Conservation (phyloP, 1,140 invertebrate genomes). For the Bombyx mori region DNA sequence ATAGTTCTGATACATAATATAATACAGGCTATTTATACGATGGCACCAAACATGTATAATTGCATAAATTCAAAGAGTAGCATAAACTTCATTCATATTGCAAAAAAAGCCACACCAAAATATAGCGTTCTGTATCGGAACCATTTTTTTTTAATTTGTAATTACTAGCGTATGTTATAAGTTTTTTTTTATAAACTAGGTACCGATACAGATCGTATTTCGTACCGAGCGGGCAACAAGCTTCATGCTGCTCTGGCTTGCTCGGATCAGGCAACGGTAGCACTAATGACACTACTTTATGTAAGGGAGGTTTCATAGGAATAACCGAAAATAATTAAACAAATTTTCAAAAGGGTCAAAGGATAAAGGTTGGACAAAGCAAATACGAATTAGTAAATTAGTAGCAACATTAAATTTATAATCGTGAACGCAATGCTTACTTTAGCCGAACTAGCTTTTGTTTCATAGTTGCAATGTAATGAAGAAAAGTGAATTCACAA, state of each 20-base stretch:
- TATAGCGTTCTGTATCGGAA: conserved; percentile 37
- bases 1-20: neutral
- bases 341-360: conserved; percentile 24
- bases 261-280: conserved; percentile 86
- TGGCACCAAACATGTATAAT: conserved; percentile 27
- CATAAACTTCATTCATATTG: conserved; percentile 21
- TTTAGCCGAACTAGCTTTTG: conserved; percentile 15
- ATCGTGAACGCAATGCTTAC: conserved; percentile 28
- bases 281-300: conserved; percentile 77
- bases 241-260: conserved; percentile 89
- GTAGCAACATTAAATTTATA: conserved; percentile 50
- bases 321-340: conserved; percentile 43
- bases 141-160: conserved; percentile 21
- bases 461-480: conserved; percentile 4
- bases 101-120: conserved; percentile 50
- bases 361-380: conserved; percentile 60
- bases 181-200: conserved; percentile 25
- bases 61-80: conserved; percentile 11
- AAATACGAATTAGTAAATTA: conserved; percentile 70
- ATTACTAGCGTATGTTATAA: conserved; percentile 24
- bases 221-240: conserved; percentile 87
- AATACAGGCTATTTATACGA: conserved; percentile 4
- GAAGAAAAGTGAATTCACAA: neutral
- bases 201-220: conserved; percentile 36
- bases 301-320: conserved; percentile 43